Percentiles rank a stretch among this genome's conserved stretches.
Conservation (phyloP, 1,140 invertebrate species). For the Cepaea nemoralis region DNA sequence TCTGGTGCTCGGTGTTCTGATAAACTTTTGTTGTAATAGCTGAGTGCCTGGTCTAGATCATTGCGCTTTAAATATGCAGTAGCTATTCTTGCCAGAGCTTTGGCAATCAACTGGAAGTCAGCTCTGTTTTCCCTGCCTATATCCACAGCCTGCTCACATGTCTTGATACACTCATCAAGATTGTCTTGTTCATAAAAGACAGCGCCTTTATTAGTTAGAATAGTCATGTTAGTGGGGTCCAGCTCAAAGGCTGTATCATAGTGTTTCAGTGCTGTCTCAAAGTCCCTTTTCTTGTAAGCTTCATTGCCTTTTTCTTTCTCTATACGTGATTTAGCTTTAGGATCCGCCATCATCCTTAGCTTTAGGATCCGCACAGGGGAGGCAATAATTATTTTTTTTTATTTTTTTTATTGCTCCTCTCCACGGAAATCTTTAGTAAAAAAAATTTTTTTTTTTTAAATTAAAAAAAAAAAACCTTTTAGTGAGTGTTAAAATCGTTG, state of each 20-base stretch:
- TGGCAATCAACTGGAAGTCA: slow-evolving; percentile 95
- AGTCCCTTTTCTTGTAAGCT: slow-evolving; percentile 95
- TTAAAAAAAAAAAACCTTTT: too few species aligned
- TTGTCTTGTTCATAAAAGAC: slow-evolving; percentile 97
- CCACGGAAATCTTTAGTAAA: too few species aligned
- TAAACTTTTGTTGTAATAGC: slow-evolving; percentile 96
- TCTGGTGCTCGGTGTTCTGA: slow-evolving; percentile 97
- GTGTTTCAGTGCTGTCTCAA: slow-evolving; percentile 87
- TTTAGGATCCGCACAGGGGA: too few species aligned
- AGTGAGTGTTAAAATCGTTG: too few species aligned
- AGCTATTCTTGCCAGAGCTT: slow-evolving; percentile 75
- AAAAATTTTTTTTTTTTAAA: too few species aligned
- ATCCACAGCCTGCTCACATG: slow-evolving; percentile 94
- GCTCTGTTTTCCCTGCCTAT: slow-evolving; percentile 95
- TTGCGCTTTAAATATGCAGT: slow-evolving; percentile 76
- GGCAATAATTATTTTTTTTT: too few species aligned
- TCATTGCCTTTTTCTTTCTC: slow-evolving; percentile 94
- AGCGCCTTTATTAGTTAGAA: slow-evolving; percentile 92
- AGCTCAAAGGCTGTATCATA: slow-evolving; percentile 92
- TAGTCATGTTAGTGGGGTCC: slow-evolving; percentile 93
- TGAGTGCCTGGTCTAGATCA: slow-evolving; percentile 88
- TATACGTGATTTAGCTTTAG: too few species aligned
- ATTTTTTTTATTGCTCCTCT: too few species aligned
- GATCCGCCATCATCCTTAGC: too few species aligned
- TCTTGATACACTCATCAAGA: slow-evolving; percentile 91